Evolutionary conservation across 2,113 vertebrate genomes (phyloP).

Genomic region (Mesoclemmys tuberculata): DNA sequence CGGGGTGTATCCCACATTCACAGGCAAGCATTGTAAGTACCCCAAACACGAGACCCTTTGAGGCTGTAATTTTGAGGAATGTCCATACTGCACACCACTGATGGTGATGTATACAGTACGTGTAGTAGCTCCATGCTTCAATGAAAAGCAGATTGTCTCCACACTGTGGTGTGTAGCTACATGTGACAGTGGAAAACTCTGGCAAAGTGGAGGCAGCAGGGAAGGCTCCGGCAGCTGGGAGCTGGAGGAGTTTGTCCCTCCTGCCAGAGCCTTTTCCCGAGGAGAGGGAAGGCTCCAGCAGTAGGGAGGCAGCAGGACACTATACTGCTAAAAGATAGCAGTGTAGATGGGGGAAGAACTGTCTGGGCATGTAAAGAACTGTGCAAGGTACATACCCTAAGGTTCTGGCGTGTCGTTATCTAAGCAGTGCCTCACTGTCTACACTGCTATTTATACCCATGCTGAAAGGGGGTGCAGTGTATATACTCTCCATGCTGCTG

Average conservation of each 20-base stretch:
- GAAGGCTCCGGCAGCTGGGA: background rate
- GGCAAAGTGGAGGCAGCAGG: background rate
- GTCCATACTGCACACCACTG: background rate
- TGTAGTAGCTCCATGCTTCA: background rate
- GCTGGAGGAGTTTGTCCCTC: background rate
- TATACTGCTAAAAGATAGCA: no score
- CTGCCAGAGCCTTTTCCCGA: no score
- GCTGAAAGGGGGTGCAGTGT: background rate
- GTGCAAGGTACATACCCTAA: background rate
- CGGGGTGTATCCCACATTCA: background rate
- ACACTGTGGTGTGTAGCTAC: background rate
- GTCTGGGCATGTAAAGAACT: background rate
- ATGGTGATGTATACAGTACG: background rate
- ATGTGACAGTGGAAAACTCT: background rate
- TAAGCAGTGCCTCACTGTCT: background rate
- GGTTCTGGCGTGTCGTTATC: background rate
- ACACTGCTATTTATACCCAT: background rate
- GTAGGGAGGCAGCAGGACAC: background rate
- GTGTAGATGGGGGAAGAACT: no score
- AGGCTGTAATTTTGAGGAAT: background rate
- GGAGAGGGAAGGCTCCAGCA: background rate
- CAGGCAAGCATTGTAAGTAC: accelerated
- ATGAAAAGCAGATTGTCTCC: background rate
- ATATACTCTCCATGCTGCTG: background rate
- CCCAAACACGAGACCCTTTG: background rate